phyloP scores from a whole-genome alignment of 2,888 invertebrate genomes.

The Pecten maximus region DNA sequence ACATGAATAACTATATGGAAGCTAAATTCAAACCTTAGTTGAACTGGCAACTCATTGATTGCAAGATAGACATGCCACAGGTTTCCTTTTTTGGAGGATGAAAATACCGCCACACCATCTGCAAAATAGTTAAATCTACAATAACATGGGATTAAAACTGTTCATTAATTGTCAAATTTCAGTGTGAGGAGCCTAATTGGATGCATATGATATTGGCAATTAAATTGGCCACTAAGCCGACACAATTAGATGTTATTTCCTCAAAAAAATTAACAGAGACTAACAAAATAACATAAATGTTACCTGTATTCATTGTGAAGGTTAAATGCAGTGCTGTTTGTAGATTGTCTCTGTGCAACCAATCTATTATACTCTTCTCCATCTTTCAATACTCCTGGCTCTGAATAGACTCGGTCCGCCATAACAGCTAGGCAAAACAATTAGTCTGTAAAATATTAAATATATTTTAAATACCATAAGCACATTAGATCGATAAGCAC shows the following conservation, averaged over 20 bases:
- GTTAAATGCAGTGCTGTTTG: background rate
- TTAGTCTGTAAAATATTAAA: background rate
- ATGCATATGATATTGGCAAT: background rate
- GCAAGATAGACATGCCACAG: conserved; percentile 45
- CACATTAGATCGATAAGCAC: no score
- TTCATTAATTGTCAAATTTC: background rate
- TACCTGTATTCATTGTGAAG: conserved; percentile 6
- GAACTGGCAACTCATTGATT: conserved; percentile 40
- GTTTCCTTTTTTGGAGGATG: conserved; percentile 43
- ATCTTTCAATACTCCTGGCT: background rate
- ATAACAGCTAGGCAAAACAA: background rate
- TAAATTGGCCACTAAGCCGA: background rate
- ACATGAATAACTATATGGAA: no score
- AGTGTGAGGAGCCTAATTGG: no score
- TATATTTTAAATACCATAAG: no score
- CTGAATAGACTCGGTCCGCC: background rate
- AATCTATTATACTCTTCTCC: background rate
- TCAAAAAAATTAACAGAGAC: background rate
- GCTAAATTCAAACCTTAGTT: no score
- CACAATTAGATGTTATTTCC: no score
- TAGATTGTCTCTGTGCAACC: background rate
- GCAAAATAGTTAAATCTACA: background rate
- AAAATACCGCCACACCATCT: conserved; percentile 47
- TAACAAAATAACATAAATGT: background rate
- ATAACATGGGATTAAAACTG: background rate